A percentile compares a stretch with the other conserved stretches of the same genome.
Evolutionary conservation across 2,797 vertebrate genomes (phyloP).

Genomic region (Trachurus trachurus): DNA sequence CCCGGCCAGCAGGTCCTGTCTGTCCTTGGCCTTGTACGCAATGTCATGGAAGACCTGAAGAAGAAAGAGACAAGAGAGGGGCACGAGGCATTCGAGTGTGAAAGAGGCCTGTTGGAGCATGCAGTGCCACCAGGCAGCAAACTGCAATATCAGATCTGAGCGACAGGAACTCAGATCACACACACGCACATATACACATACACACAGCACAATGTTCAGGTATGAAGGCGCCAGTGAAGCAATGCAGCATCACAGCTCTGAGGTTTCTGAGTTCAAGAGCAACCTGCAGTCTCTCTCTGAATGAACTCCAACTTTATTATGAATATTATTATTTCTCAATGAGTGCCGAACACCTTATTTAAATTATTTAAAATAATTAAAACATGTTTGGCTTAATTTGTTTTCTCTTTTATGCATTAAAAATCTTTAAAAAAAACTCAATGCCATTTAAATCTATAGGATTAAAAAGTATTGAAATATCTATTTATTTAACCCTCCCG

Average conservation of each 20-base stretch:
- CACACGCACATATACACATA: not conserved
- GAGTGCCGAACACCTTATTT: no score
- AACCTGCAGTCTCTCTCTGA: no score
- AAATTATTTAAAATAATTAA: no score
- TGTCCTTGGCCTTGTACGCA: constrained; percentile 98
- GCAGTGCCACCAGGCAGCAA: constrained; percentile 2
- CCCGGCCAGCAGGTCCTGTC: constrained; percentile 95
- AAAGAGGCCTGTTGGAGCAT: constrained; percentile 27
- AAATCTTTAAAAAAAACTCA: no score
- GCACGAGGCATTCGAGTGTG: constrained; percentile 23
- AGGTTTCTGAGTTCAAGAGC: no score
- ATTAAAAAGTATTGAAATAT: no score
- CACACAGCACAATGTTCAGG: not conserved
- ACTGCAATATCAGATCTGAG: constrained; percentile 15
- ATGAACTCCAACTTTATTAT: no score
- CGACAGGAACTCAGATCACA: not conserved
- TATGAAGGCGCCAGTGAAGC: not conserved
- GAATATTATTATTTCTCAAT: no score
- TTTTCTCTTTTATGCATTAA: no score
- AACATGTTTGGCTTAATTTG: no score
- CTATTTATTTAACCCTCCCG: no score
- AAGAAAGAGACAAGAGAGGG: constrained; percentile 18
- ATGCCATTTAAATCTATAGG: no score
- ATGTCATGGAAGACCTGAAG: constrained; percentile 97
- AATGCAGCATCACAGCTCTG: not conserved